Base-by-base conservation (phyloP, 2,888 invertebrate species). In the Orthonychiurus folsomi region DNA sequence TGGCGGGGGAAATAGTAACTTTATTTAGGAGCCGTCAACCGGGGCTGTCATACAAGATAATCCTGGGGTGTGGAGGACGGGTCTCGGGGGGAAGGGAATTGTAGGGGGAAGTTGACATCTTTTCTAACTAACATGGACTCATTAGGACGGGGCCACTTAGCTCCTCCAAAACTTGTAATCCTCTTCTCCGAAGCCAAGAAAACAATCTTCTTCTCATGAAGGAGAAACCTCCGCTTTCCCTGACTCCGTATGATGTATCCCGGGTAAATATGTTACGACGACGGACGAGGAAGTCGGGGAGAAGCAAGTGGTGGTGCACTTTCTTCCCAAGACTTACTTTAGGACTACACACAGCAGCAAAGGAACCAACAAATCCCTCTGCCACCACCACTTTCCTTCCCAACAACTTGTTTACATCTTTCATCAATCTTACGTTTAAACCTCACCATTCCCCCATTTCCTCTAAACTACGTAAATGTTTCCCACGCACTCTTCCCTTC, bases 121-220 rank as follows among this genome's bases (percentile, higher is more conserved):
- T 56, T 60, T 60, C 63, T 26, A 24, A 56, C 60, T 60, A n/a
- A 55, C 56, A 56, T 57, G 21, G 50, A 56, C 63, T 63, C 63
- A 63, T 63, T 63, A 63, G 60, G 60, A 56, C 24, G 27, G 37
- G 55, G 63, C 59, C 63, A 60, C 63, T 63, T 63, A 56, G 56
- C 59, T 55, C 59, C 37, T n/a, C n/a, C n/a, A n/a, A 59, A 55
- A 62, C 50, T 63, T 63, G 63, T 63, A 63, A 63, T 63, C 63
- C 59, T 54, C 18, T 12, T 12, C 37, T 37, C 37, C 54, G 18
- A 54, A 1, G 56, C 48, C 24, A 56, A 61, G 56, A 56, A 61
- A 61, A 61, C 55, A 52, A 60, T 60, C 60, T 60, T 60, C 52
- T 59, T 37, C 54, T 24, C 21, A 21, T 54, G 21, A 18, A 37